A percentile compares a stretch with the other conserved stretches of the same genome.
These are phyloP conservation scores for Leptopilina clavipes DNA, from an alignment of 1,140 invertebrate species.

Conservation along the genomic window DNA sequence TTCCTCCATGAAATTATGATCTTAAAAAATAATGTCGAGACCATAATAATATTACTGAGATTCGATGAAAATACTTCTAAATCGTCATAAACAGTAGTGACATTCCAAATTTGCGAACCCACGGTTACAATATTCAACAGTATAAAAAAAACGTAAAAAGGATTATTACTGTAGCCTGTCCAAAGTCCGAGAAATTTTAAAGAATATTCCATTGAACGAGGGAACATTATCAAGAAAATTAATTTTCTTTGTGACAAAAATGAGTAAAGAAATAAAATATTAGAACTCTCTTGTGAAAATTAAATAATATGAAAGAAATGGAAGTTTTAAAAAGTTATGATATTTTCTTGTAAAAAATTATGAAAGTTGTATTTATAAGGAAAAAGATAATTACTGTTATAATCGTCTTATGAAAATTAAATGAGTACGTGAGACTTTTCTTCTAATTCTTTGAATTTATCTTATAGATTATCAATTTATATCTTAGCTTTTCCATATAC, in stretches of 20 bases:
- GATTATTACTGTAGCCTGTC: background rate
- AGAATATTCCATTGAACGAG: no score
- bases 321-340: no score
- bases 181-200: background rate
- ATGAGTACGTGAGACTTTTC: no score
- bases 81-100: background rate
- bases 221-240: background rate
- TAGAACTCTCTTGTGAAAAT: conserved; percentile 48
- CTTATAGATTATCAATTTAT: no score
- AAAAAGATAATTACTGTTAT: no score
- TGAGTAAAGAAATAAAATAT: background rate
- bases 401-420: no score
- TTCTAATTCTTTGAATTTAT: no score
- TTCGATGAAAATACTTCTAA: background rate
- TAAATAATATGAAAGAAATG: conserved; percentile 14
- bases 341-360: no score
- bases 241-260: background rate
- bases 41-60: background rate
- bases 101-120: background rate
- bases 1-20: background rate
- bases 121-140: background rate
- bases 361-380: no score
- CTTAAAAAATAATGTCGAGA: background rate
- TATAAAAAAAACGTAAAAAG: background rate
- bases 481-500: no score